phyloP scores from a whole-genome alignment of 2,113 vertebrate species.

The Daubentonia madagascariensis region DNA sequence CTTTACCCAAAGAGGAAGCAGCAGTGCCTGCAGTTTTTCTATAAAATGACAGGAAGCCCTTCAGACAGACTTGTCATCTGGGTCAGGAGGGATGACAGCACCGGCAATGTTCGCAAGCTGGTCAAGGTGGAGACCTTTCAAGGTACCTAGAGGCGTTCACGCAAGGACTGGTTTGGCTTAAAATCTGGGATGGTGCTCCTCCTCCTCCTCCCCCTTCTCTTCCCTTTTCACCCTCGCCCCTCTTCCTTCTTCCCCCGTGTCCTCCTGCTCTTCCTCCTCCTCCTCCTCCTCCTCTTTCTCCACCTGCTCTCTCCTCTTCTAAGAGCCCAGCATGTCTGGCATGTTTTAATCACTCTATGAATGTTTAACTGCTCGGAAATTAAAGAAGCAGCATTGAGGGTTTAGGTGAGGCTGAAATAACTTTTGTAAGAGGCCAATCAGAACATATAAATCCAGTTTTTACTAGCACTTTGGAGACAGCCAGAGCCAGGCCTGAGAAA shows the following conservation, averaged over 20 bases:
- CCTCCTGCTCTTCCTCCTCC: background rate
- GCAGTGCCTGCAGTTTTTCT: conserved; percentile 96
- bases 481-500: background rate
- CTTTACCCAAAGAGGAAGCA: conserved; percentile 91
- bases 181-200: background rate
- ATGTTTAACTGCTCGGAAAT: background rate
- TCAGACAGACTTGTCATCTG: conserved; percentile 89
- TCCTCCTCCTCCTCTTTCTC: background rate
- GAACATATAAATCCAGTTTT: background rate
- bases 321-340: background rate
- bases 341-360: background rate
- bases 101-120: conserved; percentile 86
- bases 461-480: background rate
- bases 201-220: no score
- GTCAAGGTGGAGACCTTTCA: conserved; percentile 87
- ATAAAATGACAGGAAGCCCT: conserved; percentile 89
- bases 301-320: background rate
- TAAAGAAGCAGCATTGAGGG: background rate
- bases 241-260: background rate
- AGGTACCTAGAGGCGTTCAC: conserved; percentile 78
- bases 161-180: background rate
- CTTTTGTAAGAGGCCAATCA: background rate
- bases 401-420: background rate
- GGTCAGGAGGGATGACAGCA: conserved; percentile 90
- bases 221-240: no score